A percentile compares a stretch with the other conserved stretches of the same genome.
phyloP scores from a whole-genome alignment of 2,888 invertebrate species.

The Tetragnatha montana region DNA sequence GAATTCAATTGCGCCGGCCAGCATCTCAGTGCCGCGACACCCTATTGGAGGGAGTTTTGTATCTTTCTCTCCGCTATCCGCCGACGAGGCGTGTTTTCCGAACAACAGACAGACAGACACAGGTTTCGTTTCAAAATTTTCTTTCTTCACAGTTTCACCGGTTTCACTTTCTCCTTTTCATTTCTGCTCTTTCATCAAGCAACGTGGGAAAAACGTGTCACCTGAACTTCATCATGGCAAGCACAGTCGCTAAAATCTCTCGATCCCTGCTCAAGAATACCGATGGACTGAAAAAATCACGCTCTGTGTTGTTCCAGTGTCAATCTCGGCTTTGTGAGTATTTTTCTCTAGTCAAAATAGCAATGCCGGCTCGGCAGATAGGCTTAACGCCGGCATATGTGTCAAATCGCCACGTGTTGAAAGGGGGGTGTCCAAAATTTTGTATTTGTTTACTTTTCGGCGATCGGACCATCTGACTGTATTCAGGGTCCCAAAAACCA shows the following conservation, averaged over 20 bases:
- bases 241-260: slow-evolving; percentile 52
- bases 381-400: slow-evolving; percentile 41
- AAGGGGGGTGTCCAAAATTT: background rate
- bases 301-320: background rate
- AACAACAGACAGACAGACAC: no score
- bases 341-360: slow-evolving; percentile 21
- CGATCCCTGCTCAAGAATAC: slow-evolving; percentile 41
- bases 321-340: slow-evolving; percentile 52
- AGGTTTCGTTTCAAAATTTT: no score
- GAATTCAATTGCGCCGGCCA: background rate
- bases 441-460: background rate
- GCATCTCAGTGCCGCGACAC: background rate
- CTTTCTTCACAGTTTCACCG: background rate
- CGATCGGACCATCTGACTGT: no score
- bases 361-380: slow-evolving; percentile 32
- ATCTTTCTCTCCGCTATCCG: background rate
- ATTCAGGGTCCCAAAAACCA: no score
- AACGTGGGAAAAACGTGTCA: slow-evolving; percentile 37
- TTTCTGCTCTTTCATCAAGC: background rate
- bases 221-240: slow-evolving; percentile 42
- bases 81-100: background rate
- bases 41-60: background rate
- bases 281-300: slow-evolving; percentile 7
- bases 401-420: slow-evolving; percentile 62
- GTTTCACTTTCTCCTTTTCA: background rate